Base-by-base conservation (phyloP, 1,140 invertebrate species). In the Halictus rubicundus region DNA sequence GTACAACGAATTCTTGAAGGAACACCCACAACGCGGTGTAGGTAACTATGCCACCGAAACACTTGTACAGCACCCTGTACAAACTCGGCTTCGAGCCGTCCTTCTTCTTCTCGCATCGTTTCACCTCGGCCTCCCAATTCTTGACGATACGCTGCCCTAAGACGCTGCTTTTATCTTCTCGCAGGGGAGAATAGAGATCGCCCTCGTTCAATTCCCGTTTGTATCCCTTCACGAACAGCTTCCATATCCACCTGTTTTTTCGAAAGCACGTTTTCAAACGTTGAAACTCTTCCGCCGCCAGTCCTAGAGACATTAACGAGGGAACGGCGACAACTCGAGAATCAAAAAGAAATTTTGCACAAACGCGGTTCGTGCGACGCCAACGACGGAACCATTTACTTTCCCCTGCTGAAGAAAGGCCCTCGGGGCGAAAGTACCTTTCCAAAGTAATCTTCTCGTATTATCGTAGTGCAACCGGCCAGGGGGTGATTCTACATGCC, bases 121-220 rank as follows among this genome's bases (percentile, higher is more conserved):
- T 78, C 61, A 77, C 25, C 73, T 95, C 94, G 42, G 85, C 80
- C 19, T 93, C 91, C 95, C 94, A 95, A 27, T 92, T 92, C 85
- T 91, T 93, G 86, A 94, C 92, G 49, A 96, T 90, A 60, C 91
- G 89, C 83, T 95, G 93, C 23, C 95, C 95, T 85, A 95, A 85
- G 12, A 84, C 78, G 83, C 93, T 90, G 8, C 95, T 95, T 49
- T 89, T 90, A 84, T 96, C 94, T 86, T 95, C 94, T 80, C 93
- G 91, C 21, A 96, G 89, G n/a, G 95, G 93, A 69, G 93, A 91
- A 90, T 94, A 95, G 3, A 96, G 89, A 91, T 96, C 95, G 25
- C 92, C 84, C 76, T 95, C 92, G 78, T 95, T 93, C 68, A 96
- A 89, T 88, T 96, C 95, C 74, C 93, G 93, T 81, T 94, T 94